These are phyloP conservation scores for Nyleta sp. DNA, from an alignment of 2,888 invertebrate species.

Conservation along the genomic window DNA sequence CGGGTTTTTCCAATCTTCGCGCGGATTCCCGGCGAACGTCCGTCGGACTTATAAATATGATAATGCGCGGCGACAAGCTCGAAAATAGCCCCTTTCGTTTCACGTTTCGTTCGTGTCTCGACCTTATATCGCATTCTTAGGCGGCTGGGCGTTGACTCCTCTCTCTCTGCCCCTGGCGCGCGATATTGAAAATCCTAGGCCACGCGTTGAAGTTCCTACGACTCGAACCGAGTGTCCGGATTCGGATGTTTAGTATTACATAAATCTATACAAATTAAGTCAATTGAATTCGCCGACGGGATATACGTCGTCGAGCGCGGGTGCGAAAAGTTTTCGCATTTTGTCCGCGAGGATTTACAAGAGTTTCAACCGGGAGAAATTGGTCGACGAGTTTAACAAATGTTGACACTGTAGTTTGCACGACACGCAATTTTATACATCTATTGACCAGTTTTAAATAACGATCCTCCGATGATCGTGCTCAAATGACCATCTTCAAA, in stretches of 20 bases:
- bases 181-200: constrained; percentile 79
- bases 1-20: constrained; percentile 65
- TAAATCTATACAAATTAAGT: constrained; percentile 55
- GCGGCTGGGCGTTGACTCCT: constrained; percentile 70
- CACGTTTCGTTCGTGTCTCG: constrained; percentile 66
- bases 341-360: constrained; percentile 13
- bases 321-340: constrained; percentile 30
- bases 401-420: constrained; percentile 11
- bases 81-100: constrained; percentile 75
- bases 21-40: constrained; percentile 60
- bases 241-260: constrained; percentile 44
- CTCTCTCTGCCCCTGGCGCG: constrained; percentile 60
- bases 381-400: constrained; percentile 16
- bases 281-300: constrained; percentile 41
- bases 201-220: constrained; percentile 73
- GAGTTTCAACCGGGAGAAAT: constrained; percentile 6
- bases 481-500: no score
- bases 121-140: constrained; percentile 73
- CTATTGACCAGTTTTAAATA: no score
- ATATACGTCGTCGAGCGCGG: background rate
- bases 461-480: no score
- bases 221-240: constrained; percentile 36
- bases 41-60: constrained; percentile 81
- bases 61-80: constrained; percentile 78
- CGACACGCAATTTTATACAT: background rate